Evolutionary conservation across 2,888 invertebrate genomes (phyloP).

Genomic region (Danaus chrysippus): DNA sequence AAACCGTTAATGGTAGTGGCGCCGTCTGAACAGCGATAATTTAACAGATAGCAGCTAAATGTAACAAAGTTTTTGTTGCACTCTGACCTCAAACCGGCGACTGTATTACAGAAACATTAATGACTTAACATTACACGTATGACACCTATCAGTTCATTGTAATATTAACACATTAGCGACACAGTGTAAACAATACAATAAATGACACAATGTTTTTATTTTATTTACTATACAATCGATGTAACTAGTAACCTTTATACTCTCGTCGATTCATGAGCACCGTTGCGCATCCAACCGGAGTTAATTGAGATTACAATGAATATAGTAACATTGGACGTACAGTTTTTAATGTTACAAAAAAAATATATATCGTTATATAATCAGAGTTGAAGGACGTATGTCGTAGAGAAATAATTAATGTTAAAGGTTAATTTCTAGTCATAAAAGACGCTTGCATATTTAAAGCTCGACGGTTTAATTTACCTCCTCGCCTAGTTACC

Average conservation of each 20-base stretch:
- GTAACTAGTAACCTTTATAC: slow-evolving; percentile 45
- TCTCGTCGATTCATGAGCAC: slow-evolving; percentile 49
- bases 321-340: slow-evolving; percentile 28
- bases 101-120: too few relatives aligned
- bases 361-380: not conserved
- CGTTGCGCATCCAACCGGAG: slow-evolving; percentile 59
- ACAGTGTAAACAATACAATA: not conserved
- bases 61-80: slow-evolving; percentile 25
- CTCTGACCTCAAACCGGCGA: too few relatives aligned
- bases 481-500: slow-evolving; percentile 48
- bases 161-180: too few relatives aligned
- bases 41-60: slow-evolving; percentile 49
- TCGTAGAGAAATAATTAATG: not conserved
- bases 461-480: slow-evolving; percentile 49
- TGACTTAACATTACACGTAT: too few relatives aligned
- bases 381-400: not conserved
- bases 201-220: not conserved
- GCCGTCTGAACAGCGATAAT: slow-evolving; percentile 49
- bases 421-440: not conserved
- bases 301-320: slow-evolving; percentile 60
- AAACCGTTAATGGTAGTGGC: slow-evolving; percentile 51
- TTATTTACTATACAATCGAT: not conserved
- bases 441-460: not conserved
- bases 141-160: too few relatives aligned
- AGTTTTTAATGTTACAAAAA: slow-evolving; percentile 2